A percentile compares a stretch with the other conserved stretches of the same genome.
These are phyloP conservation scores for Geophilus truncorum DNA, from an alignment of 2,888 invertebrate species.

Conservation along the genomic window DNA sequence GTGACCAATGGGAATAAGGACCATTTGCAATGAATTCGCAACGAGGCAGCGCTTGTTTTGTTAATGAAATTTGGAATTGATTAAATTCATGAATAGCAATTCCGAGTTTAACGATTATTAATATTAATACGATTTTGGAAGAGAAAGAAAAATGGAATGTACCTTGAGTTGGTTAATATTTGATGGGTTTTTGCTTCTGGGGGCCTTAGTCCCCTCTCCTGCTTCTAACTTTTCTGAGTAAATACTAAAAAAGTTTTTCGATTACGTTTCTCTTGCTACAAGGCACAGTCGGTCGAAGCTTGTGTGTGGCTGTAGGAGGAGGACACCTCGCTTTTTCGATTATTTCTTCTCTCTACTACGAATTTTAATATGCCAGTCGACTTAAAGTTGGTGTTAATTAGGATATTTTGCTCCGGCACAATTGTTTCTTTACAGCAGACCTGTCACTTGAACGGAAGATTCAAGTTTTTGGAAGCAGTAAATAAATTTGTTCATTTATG, in stretches of 20 bases:
- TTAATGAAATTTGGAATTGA: neutral
- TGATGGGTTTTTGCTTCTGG: neutral
- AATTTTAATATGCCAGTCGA: neutral
- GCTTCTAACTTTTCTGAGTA: neutral
- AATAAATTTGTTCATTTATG: neutral
- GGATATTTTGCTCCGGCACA: neutral
- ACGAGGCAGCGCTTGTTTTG: neutral
- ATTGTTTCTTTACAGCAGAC: neutral
- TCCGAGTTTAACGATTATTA: neutral
- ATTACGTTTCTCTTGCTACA: neutral
- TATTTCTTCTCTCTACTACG: neutral
- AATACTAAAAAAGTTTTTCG: neutral
- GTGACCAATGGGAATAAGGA: neutral
- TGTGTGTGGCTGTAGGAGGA: neutral
- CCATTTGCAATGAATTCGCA: neutral
- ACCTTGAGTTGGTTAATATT: neutral
- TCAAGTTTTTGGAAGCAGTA: neutral
- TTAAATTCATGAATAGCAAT: neutral
- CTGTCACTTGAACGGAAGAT: neutral
- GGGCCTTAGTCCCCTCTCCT: neutral
- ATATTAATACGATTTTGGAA: neutral
- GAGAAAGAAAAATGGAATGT: neutral
- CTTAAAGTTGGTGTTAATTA: neutral
- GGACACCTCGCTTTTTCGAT: neutral
- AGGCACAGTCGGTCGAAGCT: neutral